Evolutionary conservation across 2,797 vertebrate genomes (phyloP).

Genomic region (Morus bassanus): DNA sequence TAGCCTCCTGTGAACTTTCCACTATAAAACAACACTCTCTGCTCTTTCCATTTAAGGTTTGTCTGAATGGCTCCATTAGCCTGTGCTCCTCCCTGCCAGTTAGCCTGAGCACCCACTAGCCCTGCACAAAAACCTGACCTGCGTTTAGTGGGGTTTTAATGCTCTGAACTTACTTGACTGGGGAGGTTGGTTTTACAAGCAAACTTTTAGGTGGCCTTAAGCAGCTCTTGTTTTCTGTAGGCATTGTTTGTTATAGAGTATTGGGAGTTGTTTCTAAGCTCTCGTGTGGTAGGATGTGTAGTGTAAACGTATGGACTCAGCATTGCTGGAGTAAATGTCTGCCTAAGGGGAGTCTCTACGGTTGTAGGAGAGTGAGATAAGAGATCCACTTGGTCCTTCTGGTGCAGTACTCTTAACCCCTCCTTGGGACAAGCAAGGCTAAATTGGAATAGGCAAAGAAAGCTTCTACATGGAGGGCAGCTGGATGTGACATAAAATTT

Average conservation of each 20-base stretch:
- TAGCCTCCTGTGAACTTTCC: background rate
- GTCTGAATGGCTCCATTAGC: background rate
- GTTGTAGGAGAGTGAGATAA: background rate
- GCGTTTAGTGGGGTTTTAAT: background rate
- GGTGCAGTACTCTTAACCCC: background rate
- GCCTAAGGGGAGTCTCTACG: background rate
- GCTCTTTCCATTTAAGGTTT: background rate
- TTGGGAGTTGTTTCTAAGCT: background rate
- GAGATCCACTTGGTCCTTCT: background rate
- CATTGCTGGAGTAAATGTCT: background rate
- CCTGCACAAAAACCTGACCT: background rate
- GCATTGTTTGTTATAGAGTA: fast-evolving
- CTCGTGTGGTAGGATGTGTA: background rate
- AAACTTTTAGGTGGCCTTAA: background rate
- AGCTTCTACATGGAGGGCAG: background rate
- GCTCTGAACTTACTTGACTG: background rate
- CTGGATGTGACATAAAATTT: background rate
- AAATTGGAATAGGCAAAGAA: background rate
- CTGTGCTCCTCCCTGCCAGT: background rate
- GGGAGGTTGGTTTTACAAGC: background rate
- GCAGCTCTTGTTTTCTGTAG: background rate
- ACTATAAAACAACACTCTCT: background rate
- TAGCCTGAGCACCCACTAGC: background rate
- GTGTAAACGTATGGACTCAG: background rate
- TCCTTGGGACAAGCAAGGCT: background rate